Conservation (phyloP, 2,888 invertebrate species). For the Tupiocoris notatus region DNA sequence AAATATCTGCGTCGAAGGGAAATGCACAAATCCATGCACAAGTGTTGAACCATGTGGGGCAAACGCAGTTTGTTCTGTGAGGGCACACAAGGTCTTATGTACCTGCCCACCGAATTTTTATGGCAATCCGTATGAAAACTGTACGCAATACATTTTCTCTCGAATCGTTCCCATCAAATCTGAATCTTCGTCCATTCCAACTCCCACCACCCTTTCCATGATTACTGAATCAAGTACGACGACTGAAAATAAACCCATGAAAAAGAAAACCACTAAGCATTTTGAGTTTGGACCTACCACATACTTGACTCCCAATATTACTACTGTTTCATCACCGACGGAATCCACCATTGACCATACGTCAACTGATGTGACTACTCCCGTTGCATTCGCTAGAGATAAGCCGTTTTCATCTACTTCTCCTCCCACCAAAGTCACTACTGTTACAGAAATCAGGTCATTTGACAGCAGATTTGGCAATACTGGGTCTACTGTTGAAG, state of each 20-base stretch:
- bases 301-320: slow-evolving; percentile 11
- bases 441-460: not conserved
- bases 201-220: not conserved
- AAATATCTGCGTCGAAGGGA: slow-evolving; percentile 78
- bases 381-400: not conserved
- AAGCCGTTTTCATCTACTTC: not conserved
- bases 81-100: slow-evolving; percentile 81
- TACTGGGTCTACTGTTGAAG: not conserved
- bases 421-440: not conserved
- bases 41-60: slow-evolving; percentile 60
- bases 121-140: slow-evolving; percentile 47
- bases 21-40: slow-evolving; percentile 79
- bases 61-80: slow-evolving; percentile 74
- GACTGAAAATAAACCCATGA: slow-evolving; percentile 14
- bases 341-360: slow-evolving; percentile 31
- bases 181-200: not conserved
- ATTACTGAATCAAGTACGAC: slow-evolving; percentile 10
- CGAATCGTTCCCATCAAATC: not conserved
- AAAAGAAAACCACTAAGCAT: slow-evolving; percentile 34
- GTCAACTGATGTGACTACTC: slow-evolving; percentile 19
- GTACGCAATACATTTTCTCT: slow-evolving; percentile 9
- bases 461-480: not conserved
- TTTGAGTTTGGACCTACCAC: slow-evolving; percentile 34
- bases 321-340: slow-evolving; percentile 34
- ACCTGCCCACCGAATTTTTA: slow-evolving; percentile 57